A percentile compares a stretch with the other conserved stretches of the same genome.
Conservation (phyloP, 2,113 vertebrate genomes). For the Dipodomys spectabilis region DNA sequence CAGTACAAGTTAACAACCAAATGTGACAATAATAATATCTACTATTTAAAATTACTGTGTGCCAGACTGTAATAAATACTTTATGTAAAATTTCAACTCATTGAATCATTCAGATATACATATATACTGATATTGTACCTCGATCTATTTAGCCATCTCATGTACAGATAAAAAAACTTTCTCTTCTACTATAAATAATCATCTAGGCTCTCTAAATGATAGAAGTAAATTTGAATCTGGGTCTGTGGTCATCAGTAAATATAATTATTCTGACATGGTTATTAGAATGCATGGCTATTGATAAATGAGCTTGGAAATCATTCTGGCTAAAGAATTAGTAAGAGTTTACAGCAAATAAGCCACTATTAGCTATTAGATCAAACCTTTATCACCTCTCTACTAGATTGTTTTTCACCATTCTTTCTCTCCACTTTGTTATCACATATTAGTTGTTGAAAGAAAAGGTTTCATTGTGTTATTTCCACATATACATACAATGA, state of each 20-base stretch:
- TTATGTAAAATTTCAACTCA: background rate
- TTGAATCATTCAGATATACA: background rate
- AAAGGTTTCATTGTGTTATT: no score
- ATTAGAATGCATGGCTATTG: background rate
- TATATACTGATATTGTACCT: background rate
- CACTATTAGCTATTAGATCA: background rate
- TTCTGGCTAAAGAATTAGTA: background rate
- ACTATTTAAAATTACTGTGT: conserved; percentile 17
- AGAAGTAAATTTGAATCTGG: background rate
- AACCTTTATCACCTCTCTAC: background rate
- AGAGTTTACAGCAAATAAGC: background rate
- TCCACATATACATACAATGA: no score
- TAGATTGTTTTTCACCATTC: conserved; percentile 19
- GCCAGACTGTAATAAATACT: background rate
- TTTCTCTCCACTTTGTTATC: background rate
- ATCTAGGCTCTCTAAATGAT: background rate
- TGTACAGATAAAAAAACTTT: background rate
- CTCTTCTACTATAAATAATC: background rate
- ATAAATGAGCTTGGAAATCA: background rate
- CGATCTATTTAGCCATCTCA: no score
- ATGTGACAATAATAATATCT: background rate
- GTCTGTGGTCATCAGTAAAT: background rate
- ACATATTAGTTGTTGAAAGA: no score
- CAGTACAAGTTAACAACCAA: background rate
- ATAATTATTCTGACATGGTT: background rate